Base-by-base conservation (phyloP, 2,797 vertebrate genomes). In the Sciurus carolinensis region DNA sequence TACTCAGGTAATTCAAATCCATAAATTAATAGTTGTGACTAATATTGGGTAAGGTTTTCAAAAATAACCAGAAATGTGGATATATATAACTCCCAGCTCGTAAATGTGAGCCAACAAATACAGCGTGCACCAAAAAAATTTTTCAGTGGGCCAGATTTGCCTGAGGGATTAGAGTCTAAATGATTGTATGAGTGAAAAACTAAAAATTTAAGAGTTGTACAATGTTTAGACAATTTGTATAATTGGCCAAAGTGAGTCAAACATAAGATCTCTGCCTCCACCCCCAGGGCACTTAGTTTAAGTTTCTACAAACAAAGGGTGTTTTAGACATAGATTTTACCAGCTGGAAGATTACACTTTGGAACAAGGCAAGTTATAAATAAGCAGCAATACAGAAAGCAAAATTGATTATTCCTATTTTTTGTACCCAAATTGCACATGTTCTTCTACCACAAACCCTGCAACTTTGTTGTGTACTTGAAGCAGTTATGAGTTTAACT, bases 321-420 rank as follows among this genome's bases (percentile, higher is more conserved):
- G n/a, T 59, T 95, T 90, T 95, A 93, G 72, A 54, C 42, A 84
- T 14, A 85, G 12, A 82, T 86, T 96, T 96, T 93, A 86, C 80
- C 87, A 93, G 15, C 30, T 93, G 62, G 33, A 87, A 96, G 66
- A 85, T 96, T 96, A 93, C 14, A 95, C 26, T 91, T 96, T 67
- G 4, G 33, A 90, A 83, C 59, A 91, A 83, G 18, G 9, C 1
- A 76, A 52, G 26, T 95, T 97, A 93, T 90, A 82, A 92, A 87
- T 96, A 97, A 94, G 95, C 22, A 91, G 15, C n/a, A 59, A 87
- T 72, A 84, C 8, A 88, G 36, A 81, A 94, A 39, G n/a, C 4
- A 75, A 87, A 96, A 93, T 59, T 52, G 24, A 87, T n/a, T 52
- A 52, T 87, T 92, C 44, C 86, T 94, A 92, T 59, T 95, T 87